Evolutionary conservation across 1,140 invertebrate species (phyloP).

Genomic region (Sycobia sp.): DNA sequence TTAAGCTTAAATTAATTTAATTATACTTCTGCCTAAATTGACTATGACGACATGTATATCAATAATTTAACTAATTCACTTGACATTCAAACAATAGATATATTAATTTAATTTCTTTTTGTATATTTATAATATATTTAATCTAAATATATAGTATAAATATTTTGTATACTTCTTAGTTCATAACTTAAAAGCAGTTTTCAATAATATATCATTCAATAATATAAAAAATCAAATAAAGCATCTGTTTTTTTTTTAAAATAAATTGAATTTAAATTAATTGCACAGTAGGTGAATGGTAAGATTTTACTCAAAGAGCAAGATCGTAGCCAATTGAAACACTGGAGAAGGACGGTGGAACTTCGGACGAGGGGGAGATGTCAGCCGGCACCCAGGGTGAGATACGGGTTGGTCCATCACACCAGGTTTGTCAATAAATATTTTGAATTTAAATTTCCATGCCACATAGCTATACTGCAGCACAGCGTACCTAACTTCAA

Average conservation of each 20-base stretch:
- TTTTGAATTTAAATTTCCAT: slow-evolving; percentile 35
- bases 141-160: neutral
- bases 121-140: neutral
- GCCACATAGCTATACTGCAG: slow-evolving; percentile 55
- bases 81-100: no score
- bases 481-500: slow-evolving; percentile 54
- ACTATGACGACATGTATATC: no score
- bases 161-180: no score
- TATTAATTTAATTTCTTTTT: neutral
- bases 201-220: no score
- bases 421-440: slow-evolving; percentile 75
- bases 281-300: slow-evolving; percentile 58
- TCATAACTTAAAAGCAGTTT: no score
- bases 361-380: slow-evolving; percentile 64
- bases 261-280: slow-evolving; percentile 37
- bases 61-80: no score
- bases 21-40: no score
- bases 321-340: slow-evolving; percentile 59
- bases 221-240: no score
- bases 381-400: slow-evolving; percentile 86
- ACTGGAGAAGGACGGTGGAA: slow-evolving; percentile 62
- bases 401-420: slow-evolving; percentile 91
- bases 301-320: slow-evolving; percentile 58
- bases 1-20: no score
- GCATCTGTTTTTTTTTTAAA: no score